phyloP scores from a whole-genome alignment of 2,888 invertebrate species.

The Drosophila mayaguana region DNA sequence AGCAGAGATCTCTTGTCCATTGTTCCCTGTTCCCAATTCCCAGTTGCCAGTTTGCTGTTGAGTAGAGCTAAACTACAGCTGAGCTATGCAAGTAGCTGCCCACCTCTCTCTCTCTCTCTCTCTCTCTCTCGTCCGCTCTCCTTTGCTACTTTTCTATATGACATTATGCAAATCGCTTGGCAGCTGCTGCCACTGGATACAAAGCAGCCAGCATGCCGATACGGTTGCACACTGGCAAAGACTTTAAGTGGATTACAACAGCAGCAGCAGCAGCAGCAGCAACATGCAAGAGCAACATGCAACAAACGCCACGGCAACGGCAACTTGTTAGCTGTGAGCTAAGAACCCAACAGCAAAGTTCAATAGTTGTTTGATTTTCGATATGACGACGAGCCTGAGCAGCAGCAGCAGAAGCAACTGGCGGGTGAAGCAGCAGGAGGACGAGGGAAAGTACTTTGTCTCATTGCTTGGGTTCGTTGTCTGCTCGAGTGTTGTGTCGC shows the following conservation, averaged over 20 bases:
- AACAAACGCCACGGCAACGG: constrained; percentile 11
- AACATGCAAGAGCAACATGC: constrained; percentile 11
- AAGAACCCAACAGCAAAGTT: constrained; percentile 36
- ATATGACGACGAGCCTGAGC: constrained; percentile 21
- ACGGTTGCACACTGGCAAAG: constrained; percentile 47
- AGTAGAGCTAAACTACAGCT: constrained; percentile 32
- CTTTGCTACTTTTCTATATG: constrained; percentile 29
- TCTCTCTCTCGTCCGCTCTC: neutral
- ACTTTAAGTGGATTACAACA: constrained; percentile 71
- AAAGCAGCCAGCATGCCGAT: constrained; percentile 50
- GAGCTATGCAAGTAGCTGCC: constrained; percentile 7
- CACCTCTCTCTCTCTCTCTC: neutral
- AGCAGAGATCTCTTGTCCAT: constrained; percentile 7
- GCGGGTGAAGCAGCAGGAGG: neutral
- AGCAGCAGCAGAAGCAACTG: neutral
- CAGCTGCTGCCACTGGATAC: constrained; percentile 42
- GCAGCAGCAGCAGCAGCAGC: constrained; percentile 20
- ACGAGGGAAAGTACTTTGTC: neutral
- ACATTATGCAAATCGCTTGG: constrained; percentile 62
- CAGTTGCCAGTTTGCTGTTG: constrained; percentile 30
- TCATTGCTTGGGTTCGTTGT: constrained; percentile 38
- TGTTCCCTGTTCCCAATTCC: constrained; percentile 34
- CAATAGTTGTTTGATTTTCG: constrained; percentile 53
- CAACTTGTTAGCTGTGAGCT: constrained; percentile 63
- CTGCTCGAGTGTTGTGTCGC: constrained; percentile 39